Percentiles rank a stretch among this genome's conserved stretches.
These are phyloP conservation scores for Amblyornis subalaris DNA, from an alignment of 2,113 vertebrate genomes.

Conservation along the genomic window DNA sequence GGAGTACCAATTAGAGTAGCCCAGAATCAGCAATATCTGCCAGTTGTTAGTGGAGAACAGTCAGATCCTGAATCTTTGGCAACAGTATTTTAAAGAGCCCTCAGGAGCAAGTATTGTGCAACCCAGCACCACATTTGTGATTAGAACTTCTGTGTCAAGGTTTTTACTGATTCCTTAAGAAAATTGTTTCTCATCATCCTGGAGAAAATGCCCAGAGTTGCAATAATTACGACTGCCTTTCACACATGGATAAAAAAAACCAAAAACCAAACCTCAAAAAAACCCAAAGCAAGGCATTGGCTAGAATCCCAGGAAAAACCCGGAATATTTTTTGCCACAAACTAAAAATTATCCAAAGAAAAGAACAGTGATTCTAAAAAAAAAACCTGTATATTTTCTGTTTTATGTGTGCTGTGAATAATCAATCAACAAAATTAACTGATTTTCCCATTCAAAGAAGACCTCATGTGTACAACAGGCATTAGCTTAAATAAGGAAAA, in stretches of 20 bases:
- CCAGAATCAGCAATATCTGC: neutral
- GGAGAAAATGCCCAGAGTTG: neutral
- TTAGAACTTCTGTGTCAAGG: neutral
- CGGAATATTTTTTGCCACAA: neutral
- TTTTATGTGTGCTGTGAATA: neutral
- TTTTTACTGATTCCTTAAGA: neutral
- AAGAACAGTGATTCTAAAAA: rapidly evolving
- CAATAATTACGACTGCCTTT: neutral
- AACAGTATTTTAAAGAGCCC: neutral
- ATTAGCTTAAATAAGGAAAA: neutral
- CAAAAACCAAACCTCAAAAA: neutral
- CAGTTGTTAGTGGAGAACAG: neutral
- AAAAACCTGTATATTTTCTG: neutral
- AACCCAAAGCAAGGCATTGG: neutral
- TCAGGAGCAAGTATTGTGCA: neutral
- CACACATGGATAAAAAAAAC: neutral
- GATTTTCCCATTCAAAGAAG: neutral
- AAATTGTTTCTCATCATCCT: neutral
- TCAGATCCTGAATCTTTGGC: neutral
- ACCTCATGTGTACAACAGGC: neutral
- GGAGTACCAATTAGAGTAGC: neutral
- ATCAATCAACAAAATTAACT: neutral
- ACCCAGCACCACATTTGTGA: neutral
- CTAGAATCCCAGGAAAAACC: neutral
- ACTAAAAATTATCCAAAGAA: neutral